A percentile compares a stretch with the other conserved stretches of the same genome.
These are phyloP conservation scores for Neoniphon sammara DNA, from an alignment of 2,797 vertebrate genomes.

Conservation along the genomic window DNA sequence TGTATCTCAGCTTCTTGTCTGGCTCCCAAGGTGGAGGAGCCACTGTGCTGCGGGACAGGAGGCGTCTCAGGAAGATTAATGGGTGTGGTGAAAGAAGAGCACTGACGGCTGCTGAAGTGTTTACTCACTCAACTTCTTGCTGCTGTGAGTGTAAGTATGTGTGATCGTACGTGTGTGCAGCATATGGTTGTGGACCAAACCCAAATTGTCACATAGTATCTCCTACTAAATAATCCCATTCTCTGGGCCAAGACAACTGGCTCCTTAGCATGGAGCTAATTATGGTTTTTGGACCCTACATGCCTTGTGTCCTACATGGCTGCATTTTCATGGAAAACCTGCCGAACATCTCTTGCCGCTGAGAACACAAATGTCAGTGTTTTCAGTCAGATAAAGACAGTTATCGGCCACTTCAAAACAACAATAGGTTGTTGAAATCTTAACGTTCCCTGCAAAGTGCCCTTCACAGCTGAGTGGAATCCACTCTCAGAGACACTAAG, in stretches of 20 bases:
- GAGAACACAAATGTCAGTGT: slow-evolving; percentile 49
- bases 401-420: slow-evolving; percentile 66
- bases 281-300: slow-evolving; percentile 56
- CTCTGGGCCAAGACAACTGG: slow-evolving; percentile 46
- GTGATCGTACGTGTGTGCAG: slow-evolving; percentile 12
- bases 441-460: slow-evolving; percentile 54
- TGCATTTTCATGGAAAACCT: slow-evolving; percentile 49
- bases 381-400: slow-evolving; percentile 44
- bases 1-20: slow-evolving; percentile 57
- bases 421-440: slow-evolving; percentile 67
- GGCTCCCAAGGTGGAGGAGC: slow-evolving; percentile 61
- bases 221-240: slow-evolving; percentile 65
- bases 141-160: background rate
- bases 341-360: slow-evolving; percentile 39
- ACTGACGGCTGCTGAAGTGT: slow-evolving; percentile 54
- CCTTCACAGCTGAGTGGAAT: slow-evolving; percentile 45
- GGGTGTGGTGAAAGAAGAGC: slow-evolving; percentile 63
- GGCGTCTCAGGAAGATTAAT: slow-evolving; percentile 64
- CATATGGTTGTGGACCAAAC: slow-evolving; percentile 49
- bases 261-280: slow-evolving; percentile 62
- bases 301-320: slow-evolving; percentile 53
- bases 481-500: slow-evolving; percentile 36
- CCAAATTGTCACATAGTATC: slow-evolving; percentile 60
- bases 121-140: slow-evolving; percentile 43
- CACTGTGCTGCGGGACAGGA: slow-evolving; percentile 52